Conservation (phyloP, 92 coral and sea anemone genomes). For the Zoanthus sansibaricus region DNA sequence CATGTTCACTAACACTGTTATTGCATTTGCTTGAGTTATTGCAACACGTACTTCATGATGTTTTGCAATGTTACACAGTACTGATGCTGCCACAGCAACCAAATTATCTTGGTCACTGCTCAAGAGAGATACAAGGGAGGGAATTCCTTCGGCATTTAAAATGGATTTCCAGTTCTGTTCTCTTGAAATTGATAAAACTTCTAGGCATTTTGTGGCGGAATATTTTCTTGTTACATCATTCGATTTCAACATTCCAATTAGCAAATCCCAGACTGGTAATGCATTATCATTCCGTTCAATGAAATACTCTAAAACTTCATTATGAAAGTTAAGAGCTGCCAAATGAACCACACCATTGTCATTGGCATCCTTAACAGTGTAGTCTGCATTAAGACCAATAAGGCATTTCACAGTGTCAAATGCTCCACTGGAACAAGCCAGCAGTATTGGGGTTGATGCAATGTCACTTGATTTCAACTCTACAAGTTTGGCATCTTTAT, state of each 20-base stretch:
- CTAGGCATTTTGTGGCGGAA: constrained; percentile 88
- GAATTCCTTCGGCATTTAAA: constrained; percentile 85
- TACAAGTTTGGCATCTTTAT: constrained; percentile 81
- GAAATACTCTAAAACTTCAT: constrained; percentile 89
- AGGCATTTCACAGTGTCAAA: constrained; percentile 86
- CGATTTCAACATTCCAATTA: constrained; percentile 92
- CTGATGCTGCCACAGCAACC: constrained; percentile 88
- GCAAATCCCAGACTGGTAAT: constrained; percentile 91
- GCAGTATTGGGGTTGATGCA: constrained; percentile 88
- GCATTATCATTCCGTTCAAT: constrained; percentile 81
- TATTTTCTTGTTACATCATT: constrained; percentile 71
- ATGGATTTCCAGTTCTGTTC: constrained; percentile 94
- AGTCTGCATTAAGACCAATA: constrained; percentile 75
- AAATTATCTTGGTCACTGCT: constrained; percentile 78
- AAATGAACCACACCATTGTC: constrained; percentile 87
- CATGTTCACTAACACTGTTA: constrained; percentile 71
- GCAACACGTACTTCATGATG: constrained; percentile 77
- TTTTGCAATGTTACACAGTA: constrained; percentile 92
- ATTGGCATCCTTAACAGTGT: constrained; percentile 67
- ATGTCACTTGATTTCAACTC: constrained; percentile 80
- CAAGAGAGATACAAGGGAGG: constrained; percentile 86
- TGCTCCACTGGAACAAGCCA: constrained; percentile 98
- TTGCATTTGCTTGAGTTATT: constrained; percentile 87
- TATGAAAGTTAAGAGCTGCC: constrained; percentile 90
- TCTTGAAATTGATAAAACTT: constrained; percentile 87